Evolutionary conservation across 2,797 vertebrate genomes (phyloP), one percentile per base, ranked within the genome.

Genomic region (Sebastes itinus): DNA sequence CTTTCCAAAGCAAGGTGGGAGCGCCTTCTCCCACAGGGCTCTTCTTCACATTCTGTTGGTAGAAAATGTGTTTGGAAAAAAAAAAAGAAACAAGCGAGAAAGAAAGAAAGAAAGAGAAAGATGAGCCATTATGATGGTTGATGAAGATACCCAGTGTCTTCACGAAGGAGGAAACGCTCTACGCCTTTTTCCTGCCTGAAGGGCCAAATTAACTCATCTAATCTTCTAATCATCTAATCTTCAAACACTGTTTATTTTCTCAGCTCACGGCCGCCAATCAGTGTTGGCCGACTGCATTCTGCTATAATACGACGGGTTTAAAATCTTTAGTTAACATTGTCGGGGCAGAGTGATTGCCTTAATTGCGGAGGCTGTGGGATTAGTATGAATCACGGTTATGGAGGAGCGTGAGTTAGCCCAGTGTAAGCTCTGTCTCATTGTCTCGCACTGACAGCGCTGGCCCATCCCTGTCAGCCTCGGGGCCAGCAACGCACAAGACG

Each of bases 231-330:
- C 86, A 85, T 86, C 86, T 83, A 59, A 90, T 90, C 93, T 88
- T 92, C 88, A 89, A 84, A 90, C 83, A 62, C 68, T 78, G 90
- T 89, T 92, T 89, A 89, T 92, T 89, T 93, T 94, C 87, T 90
- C 91, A 87, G 82, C 89, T 92, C 88, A 79, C 75, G 74, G 72
- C 84, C 49, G 83, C 86, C 90, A 90, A 83, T 88, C 83, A 86
- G 75, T 8, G 35, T 74, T 80, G 88, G 84, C 42, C 1, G 35
- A 60, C 72, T 46, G 65, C 78, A 32, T 68, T 90, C 77, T 80
- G 78, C 61, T 86, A 65, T 87, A 84, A 92, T 87, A 77, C 77
- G 63, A 65, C 18, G 73, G 88, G 64, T 89, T 86, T 94, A 90
- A 94, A 89, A 87, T 91, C 88, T 89, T 92, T 75, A 81, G 85